A percentile compares a stretch with the other conserved stretches of the same genome.
phyloP scores from a whole-genome alignment of 2,113 vertebrate species.

The Cepphus grylle region DNA sequence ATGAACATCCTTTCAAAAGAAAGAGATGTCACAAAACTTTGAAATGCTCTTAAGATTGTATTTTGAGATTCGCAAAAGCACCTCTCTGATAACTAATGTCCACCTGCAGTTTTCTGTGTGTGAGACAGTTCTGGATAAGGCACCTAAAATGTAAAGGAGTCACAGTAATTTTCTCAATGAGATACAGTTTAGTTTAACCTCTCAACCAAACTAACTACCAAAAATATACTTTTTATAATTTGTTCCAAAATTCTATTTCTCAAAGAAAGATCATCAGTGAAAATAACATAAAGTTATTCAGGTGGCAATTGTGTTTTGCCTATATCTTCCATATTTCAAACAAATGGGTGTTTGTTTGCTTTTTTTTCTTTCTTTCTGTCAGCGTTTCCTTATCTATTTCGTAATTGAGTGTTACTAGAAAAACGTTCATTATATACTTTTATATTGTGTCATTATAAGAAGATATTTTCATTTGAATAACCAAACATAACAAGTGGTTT shows the following conservation, averaged over 20 bases:
- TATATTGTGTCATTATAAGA: neutral
- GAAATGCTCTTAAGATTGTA: neutral
- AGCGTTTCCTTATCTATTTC: neutral
- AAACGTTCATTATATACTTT: neutral
- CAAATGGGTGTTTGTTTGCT: neutral
- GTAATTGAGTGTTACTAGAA: neutral
- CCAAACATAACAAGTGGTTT: neutral
- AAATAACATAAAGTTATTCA: neutral
- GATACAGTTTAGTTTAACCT: neutral
- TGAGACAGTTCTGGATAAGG: neutral
- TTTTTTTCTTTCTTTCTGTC: neutral
- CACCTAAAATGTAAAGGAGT: neutral
- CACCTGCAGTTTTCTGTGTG: neutral
- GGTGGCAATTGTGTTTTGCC: neutral
- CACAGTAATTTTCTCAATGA: neutral
- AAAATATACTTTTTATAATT: neutral
- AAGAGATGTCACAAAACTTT: neutral
- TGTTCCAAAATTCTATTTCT: neutral
- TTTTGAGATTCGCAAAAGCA: neutral
- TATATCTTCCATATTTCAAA: neutral
- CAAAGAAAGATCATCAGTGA: neutral
- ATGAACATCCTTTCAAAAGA: neutral
- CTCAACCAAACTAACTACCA: neutral
- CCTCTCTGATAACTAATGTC: neutral
- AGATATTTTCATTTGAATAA: neutral